Percentiles rank a stretch among this genome's conserved stretches.
Evolutionary conservation across 2,888 invertebrate species (phyloP).

Genomic region (Eledone cirrhosa): DNA sequence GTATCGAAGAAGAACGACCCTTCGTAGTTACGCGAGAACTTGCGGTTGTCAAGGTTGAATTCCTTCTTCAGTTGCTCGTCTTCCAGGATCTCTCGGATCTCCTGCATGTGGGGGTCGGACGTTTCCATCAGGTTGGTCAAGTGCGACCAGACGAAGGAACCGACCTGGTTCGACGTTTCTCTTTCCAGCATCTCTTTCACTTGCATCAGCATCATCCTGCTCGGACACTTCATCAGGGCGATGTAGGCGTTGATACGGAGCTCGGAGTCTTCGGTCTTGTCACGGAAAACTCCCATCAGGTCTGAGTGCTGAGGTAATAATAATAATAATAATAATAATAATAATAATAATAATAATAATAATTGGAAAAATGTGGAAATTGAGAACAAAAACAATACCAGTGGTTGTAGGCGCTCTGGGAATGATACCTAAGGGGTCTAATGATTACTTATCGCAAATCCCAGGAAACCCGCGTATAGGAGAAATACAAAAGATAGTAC

Average conservation of each 20-base stretch:
- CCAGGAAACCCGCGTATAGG: too few species aligned
- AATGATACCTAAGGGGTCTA: too few species aligned
- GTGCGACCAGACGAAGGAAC: slow-evolving; percentile 95
- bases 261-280: slow-evolving; percentile 80
- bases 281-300: slow-evolving; percentile 75
- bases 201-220: slow-evolving; percentile 77
- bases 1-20: slow-evolving; percentile 81
- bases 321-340: too few species aligned
- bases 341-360: too few species aligned
- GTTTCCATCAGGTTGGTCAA: slow-evolving; percentile 87
- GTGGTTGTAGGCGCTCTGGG: too few species aligned
- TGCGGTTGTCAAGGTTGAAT: slow-evolving; percentile 85
- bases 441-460: too few species aligned
- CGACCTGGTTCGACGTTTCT: slow-evolving; percentile 76
- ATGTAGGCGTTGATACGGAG: slow-evolving; percentile 86
- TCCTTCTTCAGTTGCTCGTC: slow-evolving; percentile 82
- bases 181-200: slow-evolving; percentile 70
- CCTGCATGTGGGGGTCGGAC: slow-evolving; percentile 82
- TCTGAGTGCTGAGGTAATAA: slow-evolving; percentile 53
- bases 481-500: too few species aligned
- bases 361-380: too few species aligned
- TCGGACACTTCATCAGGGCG: slow-evolving; percentile 89
- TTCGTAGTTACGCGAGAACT: slow-evolving; percentile 91
- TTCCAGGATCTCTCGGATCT: slow-evolving; percentile 84
- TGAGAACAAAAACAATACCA: too few species aligned